Evolutionary conservation across 1,140 invertebrate genomes (phyloP).

Genomic region (Drosophila sechellia): DNA sequence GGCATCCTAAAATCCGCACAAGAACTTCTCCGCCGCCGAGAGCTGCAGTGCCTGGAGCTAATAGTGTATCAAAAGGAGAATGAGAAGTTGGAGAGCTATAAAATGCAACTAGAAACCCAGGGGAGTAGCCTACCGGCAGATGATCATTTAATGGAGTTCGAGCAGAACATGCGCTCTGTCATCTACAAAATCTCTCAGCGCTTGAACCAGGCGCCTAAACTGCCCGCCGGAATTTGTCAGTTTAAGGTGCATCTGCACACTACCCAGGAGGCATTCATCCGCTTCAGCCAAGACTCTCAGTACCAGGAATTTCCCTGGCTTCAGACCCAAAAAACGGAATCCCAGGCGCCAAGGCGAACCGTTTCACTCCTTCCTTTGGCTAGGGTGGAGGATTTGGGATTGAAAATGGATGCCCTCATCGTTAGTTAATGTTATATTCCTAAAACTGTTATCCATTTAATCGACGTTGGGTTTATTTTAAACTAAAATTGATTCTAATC

Average conservation of each 20-base stretch:
- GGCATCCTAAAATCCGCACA: conserved; percentile 52
- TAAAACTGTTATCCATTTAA: conserved; percentile 3
- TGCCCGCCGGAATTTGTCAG: conserved; percentile 41
- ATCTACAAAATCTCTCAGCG: conserved; percentile 66
- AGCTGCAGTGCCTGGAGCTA: conserved; percentile 55
- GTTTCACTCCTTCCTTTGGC: conserved; percentile 55
- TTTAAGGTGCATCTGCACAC: conserved; percentile 78
- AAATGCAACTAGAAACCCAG: conserved; percentile 20
- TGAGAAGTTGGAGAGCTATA: conserved; percentile 54
- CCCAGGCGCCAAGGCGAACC: background rate
- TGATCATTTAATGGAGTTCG: conserved; percentile 66
- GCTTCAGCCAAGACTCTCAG: conserved; percentile 61
- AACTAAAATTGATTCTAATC: background rate
- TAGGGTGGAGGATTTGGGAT: conserved; percentile 48
- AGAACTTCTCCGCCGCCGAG: conserved; percentile 42
- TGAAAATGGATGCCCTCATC: conserved; percentile 58
- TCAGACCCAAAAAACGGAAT: conserved; percentile 14
- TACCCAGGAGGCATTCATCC: conserved; percentile 61
- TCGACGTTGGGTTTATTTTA: conserved; percentile 12
- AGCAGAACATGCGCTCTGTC: conserved; percentile 65
- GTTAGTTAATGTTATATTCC: conserved; percentile 17
- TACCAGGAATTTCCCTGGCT: conserved; percentile 82
- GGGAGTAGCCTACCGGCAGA: background rate
- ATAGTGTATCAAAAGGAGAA: conserved; percentile 57
- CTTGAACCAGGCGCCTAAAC: conserved; percentile 55